Evolutionary conservation across 2,797 vertebrate species (phyloP), one percentile per base, ranked within the genome.

Genomic region (Psittacula echo): DNA sequence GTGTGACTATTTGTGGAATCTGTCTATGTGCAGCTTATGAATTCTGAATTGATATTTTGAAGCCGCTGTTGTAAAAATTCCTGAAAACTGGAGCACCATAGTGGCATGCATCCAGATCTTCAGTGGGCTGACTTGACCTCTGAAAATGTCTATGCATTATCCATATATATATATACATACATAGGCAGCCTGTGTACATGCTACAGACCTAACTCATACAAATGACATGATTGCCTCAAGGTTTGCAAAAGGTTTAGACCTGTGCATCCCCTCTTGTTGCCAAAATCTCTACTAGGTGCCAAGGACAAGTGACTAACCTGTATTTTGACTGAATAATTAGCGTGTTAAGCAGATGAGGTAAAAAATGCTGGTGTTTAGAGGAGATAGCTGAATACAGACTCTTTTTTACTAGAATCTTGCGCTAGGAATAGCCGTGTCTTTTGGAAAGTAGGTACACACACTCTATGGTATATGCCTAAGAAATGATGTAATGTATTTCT

Each of bases 61-160:
- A 95, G 93, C 91, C 95, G 95, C 50, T 94, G 62, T 56, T 90
- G 81, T 88, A 92, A 94, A 95, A 93, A 75, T 72, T 80, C 84
- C 56, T 67, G 61, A 85, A 89, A 80, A 81, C 39, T 80, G 30
- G 81, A 87, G 80, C 6, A 0, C 48, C 58, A 27, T 37, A 75
- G 77, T 56, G 78, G 86, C 86, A 26, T 0, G 0, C 61, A 87
- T 92, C 71, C 84, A 90, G 88, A 73, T 47, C 56, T 92, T 42
- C 27, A 1, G 54, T 80, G 92, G 60, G 92, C 80, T 89, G 84
- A 56, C 51, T 16, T 77, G 81, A 95, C 78, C 89, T 92, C 77
- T 70, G 51, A 26, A 65, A 70, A 85, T 1, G 15, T 51, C 73
- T 30, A 23, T 14, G 24, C 29, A 21, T 51, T 54, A 37, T 62